phyloP scores from a whole-genome alignment of 1,140 invertebrate genomes.

The Lysiphlebus fabarum region DNA sequence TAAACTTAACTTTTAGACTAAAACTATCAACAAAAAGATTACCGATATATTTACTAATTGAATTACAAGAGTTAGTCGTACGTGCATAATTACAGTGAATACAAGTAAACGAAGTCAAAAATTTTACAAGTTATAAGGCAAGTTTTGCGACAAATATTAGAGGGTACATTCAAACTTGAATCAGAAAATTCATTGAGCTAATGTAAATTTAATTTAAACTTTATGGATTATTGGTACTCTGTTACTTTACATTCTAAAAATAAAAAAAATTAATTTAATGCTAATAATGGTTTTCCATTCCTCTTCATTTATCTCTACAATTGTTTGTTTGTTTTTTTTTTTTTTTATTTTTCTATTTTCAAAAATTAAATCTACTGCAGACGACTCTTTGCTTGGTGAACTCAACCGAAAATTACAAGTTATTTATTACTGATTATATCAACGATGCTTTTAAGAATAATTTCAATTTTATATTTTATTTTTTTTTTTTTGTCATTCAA shows the following conservation, averaged over 20 bases:
- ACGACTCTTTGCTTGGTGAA: constrained; percentile 10
- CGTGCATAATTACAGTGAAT: neutral
- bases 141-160: constrained; percentile 13
- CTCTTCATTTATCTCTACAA: too few relatives aligned
- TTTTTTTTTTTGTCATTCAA: neutral
- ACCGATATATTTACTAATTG: neutral
- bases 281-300: neutral
- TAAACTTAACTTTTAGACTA: too few relatives aligned
- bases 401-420: constrained; percentile 33
- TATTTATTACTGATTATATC: constrained; percentile 33
- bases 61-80: neutral
- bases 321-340: too few relatives aligned
- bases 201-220: constrained; percentile 31
- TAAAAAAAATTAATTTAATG: constrained; percentile 13
- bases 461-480: constrained; percentile 14
- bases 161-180: constrained; percentile 2
- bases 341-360: too few relatives aligned
- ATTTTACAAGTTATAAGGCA: constrained; percentile 4
- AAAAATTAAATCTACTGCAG: too few relatives aligned
- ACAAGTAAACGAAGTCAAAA: constrained; percentile 9
- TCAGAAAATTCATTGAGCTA: constrained; percentile 9
- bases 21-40: neutral
- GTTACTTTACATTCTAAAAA: neutral
- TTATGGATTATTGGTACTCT: constrained; percentile 24
- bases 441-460: too few relatives aligned